Conservation (phyloP, 1,140 invertebrate species). For the Pseudomyrmex flavicornis region DNA sequence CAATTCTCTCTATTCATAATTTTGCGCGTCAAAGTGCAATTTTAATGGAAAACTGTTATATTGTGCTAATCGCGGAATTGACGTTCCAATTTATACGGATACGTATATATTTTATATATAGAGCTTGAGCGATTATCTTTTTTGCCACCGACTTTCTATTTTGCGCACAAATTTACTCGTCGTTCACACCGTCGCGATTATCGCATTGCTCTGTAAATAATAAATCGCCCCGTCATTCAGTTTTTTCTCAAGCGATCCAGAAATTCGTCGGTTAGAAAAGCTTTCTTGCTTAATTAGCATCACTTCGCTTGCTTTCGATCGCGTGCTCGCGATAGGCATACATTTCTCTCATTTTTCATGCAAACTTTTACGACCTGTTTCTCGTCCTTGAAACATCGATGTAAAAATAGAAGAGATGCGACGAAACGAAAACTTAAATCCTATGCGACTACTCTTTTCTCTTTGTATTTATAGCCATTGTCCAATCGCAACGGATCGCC, state of each 20-base stretch:
- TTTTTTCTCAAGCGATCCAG: neutral
- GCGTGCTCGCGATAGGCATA: constrained; percentile 19
- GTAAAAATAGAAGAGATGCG: neutral
- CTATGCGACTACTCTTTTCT: neutral
- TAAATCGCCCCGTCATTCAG: neutral
- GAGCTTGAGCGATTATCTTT: neutral
- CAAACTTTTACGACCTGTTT: neutral
- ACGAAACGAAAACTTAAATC: neutral
- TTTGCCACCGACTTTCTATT: neutral
- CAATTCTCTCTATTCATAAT: neutral
- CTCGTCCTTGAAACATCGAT: constrained; percentile 26
- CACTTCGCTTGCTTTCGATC: neutral
- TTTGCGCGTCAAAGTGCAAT: neutral
- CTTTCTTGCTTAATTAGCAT: constrained; percentile 23
- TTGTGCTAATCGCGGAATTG: neutral
- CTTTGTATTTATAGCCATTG: too few relatives aligned
- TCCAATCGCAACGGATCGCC: neutral
- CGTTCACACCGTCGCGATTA: neutral
- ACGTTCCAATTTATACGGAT: neutral
- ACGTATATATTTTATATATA: too few relatives aligned
- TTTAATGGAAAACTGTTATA: neutral
- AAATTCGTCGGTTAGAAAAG: constrained; percentile 10
- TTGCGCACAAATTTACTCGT: neutral
- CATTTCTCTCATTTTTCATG: constrained; percentile 22
- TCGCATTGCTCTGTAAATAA: neutral